phyloP scores from a whole-genome alignment of 2,888 invertebrate genomes.

The Caenorhabditis sinica region DNA sequence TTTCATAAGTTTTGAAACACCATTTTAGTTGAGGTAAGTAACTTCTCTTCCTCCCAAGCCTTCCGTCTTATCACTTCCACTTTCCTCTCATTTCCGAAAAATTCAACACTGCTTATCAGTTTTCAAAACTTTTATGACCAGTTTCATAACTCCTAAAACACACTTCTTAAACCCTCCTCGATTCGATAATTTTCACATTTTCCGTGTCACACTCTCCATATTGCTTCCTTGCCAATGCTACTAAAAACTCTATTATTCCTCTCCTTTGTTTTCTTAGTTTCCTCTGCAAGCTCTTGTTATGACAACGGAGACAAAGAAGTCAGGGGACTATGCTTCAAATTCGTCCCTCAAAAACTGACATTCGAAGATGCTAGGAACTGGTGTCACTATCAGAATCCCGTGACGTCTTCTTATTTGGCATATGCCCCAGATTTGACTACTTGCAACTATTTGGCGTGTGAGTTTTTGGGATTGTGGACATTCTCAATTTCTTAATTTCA shows the following conservation, averaged over 20 bases:
- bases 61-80: no score
- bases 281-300: constrained; percentile 11
- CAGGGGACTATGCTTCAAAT: constrained; percentile 22
- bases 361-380: constrained; percentile 39
- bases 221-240: not conserved
- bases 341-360: constrained; percentile 35
- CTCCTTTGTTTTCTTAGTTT: not conserved
- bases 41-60: no score
- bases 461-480: constrained; percentile 2
- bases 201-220: no score
- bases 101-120: no score
- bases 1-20: no score
- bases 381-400: constrained; percentile 53
- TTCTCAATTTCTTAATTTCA: constrained; percentile 1
- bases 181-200: no score
- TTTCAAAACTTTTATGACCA: no score
- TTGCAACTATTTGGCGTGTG: constrained; percentile 39
- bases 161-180: no score
- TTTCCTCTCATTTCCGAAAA: no score
- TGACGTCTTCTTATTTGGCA: constrained; percentile 42
- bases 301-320: constrained; percentile 57
- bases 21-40: no score
- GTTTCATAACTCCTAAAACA: no score
- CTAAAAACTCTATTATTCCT: not conserved
- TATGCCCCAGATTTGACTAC: constrained; percentile 18